Evolutionary conservation across 1,140 invertebrate species (phyloP).

Genomic region (Drosophila pandora): DNA sequence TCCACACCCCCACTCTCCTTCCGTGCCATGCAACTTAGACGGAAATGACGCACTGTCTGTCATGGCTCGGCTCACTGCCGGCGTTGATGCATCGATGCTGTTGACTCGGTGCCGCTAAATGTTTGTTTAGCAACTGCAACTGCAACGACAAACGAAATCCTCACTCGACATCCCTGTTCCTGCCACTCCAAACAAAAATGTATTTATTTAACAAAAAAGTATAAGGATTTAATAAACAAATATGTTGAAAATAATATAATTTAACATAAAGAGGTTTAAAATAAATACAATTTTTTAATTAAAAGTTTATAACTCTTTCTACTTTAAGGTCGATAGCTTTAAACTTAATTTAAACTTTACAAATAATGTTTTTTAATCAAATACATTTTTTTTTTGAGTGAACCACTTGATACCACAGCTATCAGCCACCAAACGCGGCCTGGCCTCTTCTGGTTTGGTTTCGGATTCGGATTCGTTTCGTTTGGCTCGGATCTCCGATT

Average conservation of each 20-base stretch:
- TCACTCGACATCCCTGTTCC: background rate
- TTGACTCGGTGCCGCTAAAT: slow-evolving; percentile 74
- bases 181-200: background rate
- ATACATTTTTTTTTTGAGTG: slow-evolving; percentile 10
- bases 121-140: slow-evolving; percentile 79
- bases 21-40: slow-evolving; percentile 25
- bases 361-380: background rate
- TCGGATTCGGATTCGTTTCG: background rate
- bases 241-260: background rate
- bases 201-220: background rate
- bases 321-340: background rate
- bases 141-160: slow-evolving; percentile 32
- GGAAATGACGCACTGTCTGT: slow-evolving; percentile 74
- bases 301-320: background rate
- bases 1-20: slow-evolving; percentile 6
- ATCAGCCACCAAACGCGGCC: slow-evolving; percentile 58
- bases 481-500: slow-evolving; percentile 7
- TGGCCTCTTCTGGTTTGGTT: slow-evolving; percentile 11
- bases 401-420: slow-evolving; percentile 52
- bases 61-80: slow-evolving; percentile 40
- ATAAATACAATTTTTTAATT: background rate
- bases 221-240: background rate
- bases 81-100: slow-evolving; percentile 77
- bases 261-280: background rate
- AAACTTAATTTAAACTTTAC: background rate